phyloP scores from a whole-genome alignment of 2,797 vertebrate species.

The Gallinago nigripennis region DNA sequence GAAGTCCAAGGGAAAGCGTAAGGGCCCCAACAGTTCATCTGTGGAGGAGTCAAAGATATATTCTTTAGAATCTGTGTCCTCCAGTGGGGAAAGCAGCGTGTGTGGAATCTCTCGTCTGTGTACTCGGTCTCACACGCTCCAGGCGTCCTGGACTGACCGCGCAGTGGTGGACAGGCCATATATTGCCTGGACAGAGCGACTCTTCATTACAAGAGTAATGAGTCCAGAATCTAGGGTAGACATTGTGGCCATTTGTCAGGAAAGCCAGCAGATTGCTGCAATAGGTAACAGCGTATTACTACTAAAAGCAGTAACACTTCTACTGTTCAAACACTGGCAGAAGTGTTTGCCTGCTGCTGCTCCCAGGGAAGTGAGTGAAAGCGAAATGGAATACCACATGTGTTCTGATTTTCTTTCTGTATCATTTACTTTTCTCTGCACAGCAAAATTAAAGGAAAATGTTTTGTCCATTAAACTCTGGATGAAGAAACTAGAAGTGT shows the following conservation, averaged over 20 bases:
- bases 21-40: background rate
- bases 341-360: background rate
- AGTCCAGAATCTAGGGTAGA: background rate
- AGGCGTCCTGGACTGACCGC: fast-evolving
- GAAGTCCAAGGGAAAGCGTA: background rate
- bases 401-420: background rate
- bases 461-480: background rate
- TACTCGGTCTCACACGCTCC: fast-evolving
- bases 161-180: background rate
- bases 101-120: background rate
- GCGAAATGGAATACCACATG: background rate
- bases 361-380: background rate
- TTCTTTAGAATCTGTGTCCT: background rate
- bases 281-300: background rate
- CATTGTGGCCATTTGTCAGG: background rate
- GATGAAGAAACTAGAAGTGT: background rate
- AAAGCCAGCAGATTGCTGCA: background rate
- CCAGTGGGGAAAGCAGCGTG: background rate
- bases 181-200: background rate
- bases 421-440: background rate
- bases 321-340: background rate
- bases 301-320: background rate
- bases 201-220: background rate
- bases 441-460: background rate
- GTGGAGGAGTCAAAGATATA: fast-evolving